A percentile compares a stretch with the other conserved stretches of the same genome.
Evolutionary conservation across 2,113 vertebrate genomes (phyloP).

Genomic region (western clawed frog (Xenopus tropicalis)): DNA sequence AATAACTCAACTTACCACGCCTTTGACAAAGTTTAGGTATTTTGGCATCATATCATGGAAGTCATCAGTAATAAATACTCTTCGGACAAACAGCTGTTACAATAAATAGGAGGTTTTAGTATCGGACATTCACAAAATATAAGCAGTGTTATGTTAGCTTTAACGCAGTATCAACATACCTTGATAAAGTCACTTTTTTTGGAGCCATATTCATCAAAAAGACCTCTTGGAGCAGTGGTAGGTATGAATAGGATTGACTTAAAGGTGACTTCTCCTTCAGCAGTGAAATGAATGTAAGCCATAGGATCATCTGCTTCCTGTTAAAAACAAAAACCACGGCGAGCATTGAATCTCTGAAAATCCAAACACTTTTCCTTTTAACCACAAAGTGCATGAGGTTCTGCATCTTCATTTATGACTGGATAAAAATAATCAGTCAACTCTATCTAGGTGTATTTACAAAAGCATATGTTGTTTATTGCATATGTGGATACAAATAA

Average conservation of each 20-base stretch:
- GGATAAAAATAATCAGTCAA: no score
- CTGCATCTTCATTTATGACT: no score
- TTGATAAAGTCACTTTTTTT: constrained; percentile 98
- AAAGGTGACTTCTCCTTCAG: constrained; percentile 97
- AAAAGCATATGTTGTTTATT: no score
- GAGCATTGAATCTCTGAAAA: no score
- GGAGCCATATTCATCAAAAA: constrained; percentile 96
- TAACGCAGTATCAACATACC: constrained; percentile 56
- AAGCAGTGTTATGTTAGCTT: no score
- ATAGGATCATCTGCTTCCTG: constrained; percentile 90
- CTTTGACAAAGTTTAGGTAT: constrained; percentile 94
- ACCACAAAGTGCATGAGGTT: no score
- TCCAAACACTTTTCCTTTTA: no score
- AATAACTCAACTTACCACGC: constrained; percentile 92
- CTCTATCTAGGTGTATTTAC: no score
- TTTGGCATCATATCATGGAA: constrained; percentile 99
- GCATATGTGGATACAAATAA: no score
- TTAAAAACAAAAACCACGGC: no score
- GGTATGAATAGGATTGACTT: constrained; percentile 96
- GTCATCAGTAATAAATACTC: constrained; percentile 98
- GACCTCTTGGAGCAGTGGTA: constrained; percentile 85
- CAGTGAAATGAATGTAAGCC: constrained; percentile 92
- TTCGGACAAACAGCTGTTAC: constrained; percentile 86
- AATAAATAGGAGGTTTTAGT: constrained; percentile 2
- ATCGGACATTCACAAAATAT: no score